Evolutionary conservation across 2,113 vertebrate genomes (phyloP), one percentile per base, ranked within the genome.

Genomic region (Cnemophilus loriae): DNA sequence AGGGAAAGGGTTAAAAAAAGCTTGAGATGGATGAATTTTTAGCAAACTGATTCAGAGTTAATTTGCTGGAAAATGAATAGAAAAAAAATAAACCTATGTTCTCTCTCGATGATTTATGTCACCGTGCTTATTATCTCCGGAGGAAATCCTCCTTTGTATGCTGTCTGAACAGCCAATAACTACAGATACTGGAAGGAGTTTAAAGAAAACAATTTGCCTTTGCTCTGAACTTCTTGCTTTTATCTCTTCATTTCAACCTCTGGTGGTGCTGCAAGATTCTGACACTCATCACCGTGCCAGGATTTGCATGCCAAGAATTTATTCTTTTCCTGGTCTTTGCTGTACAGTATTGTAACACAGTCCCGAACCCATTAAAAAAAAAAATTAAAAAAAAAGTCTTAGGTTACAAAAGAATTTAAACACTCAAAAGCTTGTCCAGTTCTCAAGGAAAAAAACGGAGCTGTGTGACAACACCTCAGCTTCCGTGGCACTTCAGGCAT

Each of bases 201-300:
- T 80, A 80, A 90, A 96, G 84, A 39, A 82, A 85, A 76, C 1
- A 24, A 33, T 27, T 39, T 93, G 67, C 89, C 70, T 96, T 87
- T 65, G 75, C 91, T 94, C 91, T 77, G 76, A 94, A 84, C 87
- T 76, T 87, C 35, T 52, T 32, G 61, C 93, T 93, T 90, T 95
- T 74, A 89, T 89, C 90, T 85, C 53, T 32, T 76, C 13, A 42
- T 73, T 87, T 82, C 81, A 91, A 24, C 50, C 70, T 64, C 46
- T 47, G 52, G 57, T 37, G 84, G 81, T 50, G 47, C 1, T 3
- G 55, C 83, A 55, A 59, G 83, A 76, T 37, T 77, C 37, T 78
- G 64, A 68, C 33, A 22, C 33, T 80, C 75, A 17, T 49, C 44
- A 15, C 42, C 1, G 3, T 4, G 57, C 65, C 84, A 69, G 37